Conservation (phyloP, 2,113 vertebrate species). For the Prunella himalayana region DNA sequence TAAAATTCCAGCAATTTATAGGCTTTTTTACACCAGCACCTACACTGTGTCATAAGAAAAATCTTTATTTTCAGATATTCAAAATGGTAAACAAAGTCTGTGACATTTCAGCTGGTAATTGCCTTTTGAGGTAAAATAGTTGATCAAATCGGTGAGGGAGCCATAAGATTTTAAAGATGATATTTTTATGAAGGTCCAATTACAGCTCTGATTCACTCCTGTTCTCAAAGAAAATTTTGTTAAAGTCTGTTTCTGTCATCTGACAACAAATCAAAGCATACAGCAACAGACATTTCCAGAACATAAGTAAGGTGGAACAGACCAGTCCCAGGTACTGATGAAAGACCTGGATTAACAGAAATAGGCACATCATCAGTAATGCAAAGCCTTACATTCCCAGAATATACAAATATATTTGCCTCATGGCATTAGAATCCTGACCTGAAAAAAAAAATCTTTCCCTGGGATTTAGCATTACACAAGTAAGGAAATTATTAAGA, state of each 20-base stretch:
- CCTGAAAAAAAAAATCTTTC: neutral
- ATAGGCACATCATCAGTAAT: neutral
- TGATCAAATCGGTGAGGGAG: neutral
- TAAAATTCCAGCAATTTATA: neutral
- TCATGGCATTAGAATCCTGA: neutral
- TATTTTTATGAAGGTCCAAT: neutral
- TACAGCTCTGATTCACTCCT: neutral
- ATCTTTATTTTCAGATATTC: neutral
- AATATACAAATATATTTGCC: neutral
- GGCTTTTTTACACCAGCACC: neutral
- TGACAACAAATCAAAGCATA: neutral
- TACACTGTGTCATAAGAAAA: neutral
- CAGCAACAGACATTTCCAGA: neutral
- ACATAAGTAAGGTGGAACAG: neutral
- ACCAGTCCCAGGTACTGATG: neutral
- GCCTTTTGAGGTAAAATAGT: neutral
- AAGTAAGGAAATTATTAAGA: neutral
- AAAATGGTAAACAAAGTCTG: neutral
- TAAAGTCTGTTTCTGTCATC: neutral
- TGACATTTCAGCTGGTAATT: neutral
- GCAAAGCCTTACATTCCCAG: neutral
- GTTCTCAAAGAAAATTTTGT: neutral
- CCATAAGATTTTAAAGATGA: neutral
- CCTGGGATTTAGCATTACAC: neutral
- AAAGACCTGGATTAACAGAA: neutral